Evolutionary conservation across 1,140 invertebrate species (phyloP), one percentile per base, ranked within the genome.

Genomic region (Aphis gossypii): DNA sequence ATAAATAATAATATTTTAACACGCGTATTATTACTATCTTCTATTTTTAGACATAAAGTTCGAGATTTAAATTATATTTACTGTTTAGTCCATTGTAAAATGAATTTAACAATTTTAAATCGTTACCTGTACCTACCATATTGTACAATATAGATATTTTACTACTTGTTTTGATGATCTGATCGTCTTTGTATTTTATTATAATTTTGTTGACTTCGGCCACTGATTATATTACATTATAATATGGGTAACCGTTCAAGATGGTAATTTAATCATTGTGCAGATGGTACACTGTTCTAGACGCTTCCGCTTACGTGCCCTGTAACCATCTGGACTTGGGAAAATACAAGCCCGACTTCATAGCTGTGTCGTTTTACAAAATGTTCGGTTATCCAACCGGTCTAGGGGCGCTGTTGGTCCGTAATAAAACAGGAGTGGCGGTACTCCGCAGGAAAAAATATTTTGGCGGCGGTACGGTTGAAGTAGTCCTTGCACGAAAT

Each of bases 361-460:
- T 99, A 0, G 97, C 97, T 90, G 68, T 99, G 11, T 99, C 99
- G 3, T 99, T 99, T 96, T 99, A 99, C 95, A 99, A 99, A 96
- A 98, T 99, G 94, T 99, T 99, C 96, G 99, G 99, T 8, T 99
- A 97, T 96, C 99, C 99, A 14, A 99, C 98, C 93, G 99, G 97
- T n/a, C 95, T 98, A 94, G 99, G 99, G 51, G 98, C 98, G 68
- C 95, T 99, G 7, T 94, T 99, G 88, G 97, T 99, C 0, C 97
- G 96, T 94, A 97, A 98, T 94, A 95, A 95, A 2, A 97, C 97
- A 94, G 95, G 96, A 7, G 51, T 96, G 94, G 95, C 96, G 41
- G 95, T 99, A 87, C 95, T 96, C 25, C 98, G 97, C 96, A 38
- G 41, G 1, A 94, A 94, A 82, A 96, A 95, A 84, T 99, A 98